phyloP scores from a whole-genome alignment of 2,888 invertebrate genomes.

The Caenorhabditis angaria region DNA sequence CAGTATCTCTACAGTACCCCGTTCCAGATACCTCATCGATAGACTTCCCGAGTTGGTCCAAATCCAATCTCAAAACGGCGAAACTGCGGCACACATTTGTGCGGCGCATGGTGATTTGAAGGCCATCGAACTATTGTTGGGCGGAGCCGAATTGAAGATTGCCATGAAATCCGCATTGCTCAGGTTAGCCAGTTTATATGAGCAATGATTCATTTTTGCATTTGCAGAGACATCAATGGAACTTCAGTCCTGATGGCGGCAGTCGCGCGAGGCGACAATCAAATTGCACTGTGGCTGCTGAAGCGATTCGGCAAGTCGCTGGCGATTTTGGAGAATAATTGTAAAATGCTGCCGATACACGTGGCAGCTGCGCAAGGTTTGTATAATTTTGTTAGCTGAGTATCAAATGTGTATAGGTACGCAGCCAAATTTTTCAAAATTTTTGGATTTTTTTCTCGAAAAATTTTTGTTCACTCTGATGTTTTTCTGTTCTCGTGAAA shows the following conservation, averaged over 20 bases:
- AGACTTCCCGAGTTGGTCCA: slow-evolving; percentile 52
- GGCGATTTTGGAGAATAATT: slow-evolving; percentile 59
- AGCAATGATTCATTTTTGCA: not conserved
- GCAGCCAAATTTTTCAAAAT: no score
- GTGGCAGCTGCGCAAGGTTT: slow-evolving; percentile 68
- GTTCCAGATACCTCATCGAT: slow-evolving; percentile 49
- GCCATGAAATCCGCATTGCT: slow-evolving; percentile 40
- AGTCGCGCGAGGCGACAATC: slow-evolving; percentile 61
- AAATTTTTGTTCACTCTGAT: no score
- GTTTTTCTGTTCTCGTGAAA: no score
- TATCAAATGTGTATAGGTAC: no score
- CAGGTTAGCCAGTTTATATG: no score
- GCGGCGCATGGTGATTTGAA: slow-evolving; percentile 50
- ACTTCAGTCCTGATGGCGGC: slow-evolving; percentile 65
- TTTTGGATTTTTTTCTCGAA: no score
- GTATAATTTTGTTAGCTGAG: no score
- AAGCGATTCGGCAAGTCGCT: slow-evolving; percentile 58
- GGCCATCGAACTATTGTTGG: slow-evolving; percentile 43
- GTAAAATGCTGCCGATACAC: slow-evolving; percentile 68
- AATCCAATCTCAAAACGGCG: slow-evolving; percentile 50
- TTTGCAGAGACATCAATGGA: slow-evolving; percentile 59
- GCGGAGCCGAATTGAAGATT: slow-evolving; percentile 38
- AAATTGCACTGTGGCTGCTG: slow-evolving; percentile 58
- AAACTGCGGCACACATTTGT: slow-evolving; percentile 54
- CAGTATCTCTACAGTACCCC: not conserved